A percentile compares a stretch with the other conserved stretches of the same genome.
phyloP scores from a whole-genome alignment of 2,797 vertebrate species.

The Lutjanus argentimaculatus region DNA sequence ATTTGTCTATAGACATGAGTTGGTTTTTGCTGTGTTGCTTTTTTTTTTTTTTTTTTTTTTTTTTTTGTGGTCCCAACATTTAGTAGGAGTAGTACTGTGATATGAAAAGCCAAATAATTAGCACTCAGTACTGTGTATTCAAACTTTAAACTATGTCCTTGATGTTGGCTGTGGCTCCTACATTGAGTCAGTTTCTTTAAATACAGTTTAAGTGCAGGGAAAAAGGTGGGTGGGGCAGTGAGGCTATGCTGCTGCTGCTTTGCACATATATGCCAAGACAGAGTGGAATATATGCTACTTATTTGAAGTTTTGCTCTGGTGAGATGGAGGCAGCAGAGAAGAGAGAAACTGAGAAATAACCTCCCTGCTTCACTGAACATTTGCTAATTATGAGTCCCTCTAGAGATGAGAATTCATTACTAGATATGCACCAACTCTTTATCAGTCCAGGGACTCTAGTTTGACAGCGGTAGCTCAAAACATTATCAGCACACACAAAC shows the following conservation, averaged over 20 bases:
- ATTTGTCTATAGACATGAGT: conserved; percentile 60
- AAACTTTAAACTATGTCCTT: conserved; percentile 27
- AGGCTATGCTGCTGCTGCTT: conserved; percentile 7
- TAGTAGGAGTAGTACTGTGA: not conserved
- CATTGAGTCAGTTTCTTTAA: conserved; percentile 48
- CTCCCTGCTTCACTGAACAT: conserved; percentile 31
- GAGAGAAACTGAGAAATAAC: conserved; percentile 4
- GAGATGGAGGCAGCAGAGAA: not conserved
- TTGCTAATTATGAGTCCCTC: conserved; percentile 42
- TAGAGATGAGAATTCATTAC: conserved; percentile 49
- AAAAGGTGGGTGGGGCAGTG: not conserved
- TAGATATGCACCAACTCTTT: conserved; percentile 40
- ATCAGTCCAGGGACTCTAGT: conserved; percentile 23
- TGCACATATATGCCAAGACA: conserved; percentile 31
- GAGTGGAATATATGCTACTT: not conserved
- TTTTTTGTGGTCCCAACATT: not conserved
- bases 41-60: not conserved
- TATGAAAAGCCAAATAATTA: conserved; percentile 14
- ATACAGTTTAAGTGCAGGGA: conserved; percentile 17
- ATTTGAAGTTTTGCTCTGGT: conserved; percentile 38
- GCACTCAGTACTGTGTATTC: not conserved
- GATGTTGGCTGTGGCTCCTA: conserved; percentile 32
- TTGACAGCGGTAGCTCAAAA: conserved; percentile 36
- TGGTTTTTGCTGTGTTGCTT: conserved; percentile 19
- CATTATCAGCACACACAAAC: conserved; percentile 32